Conservation (phyloP, 23 tunicate genomes). For the Halocynthia aurantium region DNA sequence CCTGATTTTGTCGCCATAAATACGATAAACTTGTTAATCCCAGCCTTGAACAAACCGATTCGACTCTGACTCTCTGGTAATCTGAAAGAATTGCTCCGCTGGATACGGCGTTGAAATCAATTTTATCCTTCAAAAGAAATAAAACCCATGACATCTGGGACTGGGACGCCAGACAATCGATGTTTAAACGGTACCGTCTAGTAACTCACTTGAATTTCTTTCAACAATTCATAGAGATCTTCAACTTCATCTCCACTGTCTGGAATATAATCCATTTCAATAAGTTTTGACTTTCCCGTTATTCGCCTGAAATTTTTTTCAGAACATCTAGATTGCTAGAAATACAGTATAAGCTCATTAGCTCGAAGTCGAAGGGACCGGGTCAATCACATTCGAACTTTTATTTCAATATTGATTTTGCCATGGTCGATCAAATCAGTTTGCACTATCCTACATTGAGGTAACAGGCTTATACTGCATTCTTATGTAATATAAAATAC, state of each 20-base stretch:
- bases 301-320: conserved; percentile 33
- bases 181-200: no score
- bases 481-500: no score
- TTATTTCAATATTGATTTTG: no score
- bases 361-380: no score
- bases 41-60: conserved; percentile 78
- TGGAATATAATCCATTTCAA: conserved; percentile 33
- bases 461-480: no score
- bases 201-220: conserved; percentile 41
- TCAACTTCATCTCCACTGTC: conserved; percentile 89
- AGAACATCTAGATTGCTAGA: not conserved
- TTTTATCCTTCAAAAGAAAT: conserved; percentile 12
- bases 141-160: not conserved
- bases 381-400: no score
- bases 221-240: conserved; percentile 69
- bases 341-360: no score
- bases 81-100: conserved; percentile 98
- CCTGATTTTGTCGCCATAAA: conserved; percentile 76
- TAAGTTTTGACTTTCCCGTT: conserved; percentile 52
- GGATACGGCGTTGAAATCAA: conserved; percentile 64
- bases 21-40: conserved; percentile 52
- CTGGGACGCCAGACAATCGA: no score
- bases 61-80: conserved; percentile 98
- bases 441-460: no score
- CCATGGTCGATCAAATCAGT: no score